A percentile compares a stretch with the other conserved stretches of the same genome.
Conservation (phyloP, 2,113 vertebrate genomes). For the Silurus meridionalis region DNA sequence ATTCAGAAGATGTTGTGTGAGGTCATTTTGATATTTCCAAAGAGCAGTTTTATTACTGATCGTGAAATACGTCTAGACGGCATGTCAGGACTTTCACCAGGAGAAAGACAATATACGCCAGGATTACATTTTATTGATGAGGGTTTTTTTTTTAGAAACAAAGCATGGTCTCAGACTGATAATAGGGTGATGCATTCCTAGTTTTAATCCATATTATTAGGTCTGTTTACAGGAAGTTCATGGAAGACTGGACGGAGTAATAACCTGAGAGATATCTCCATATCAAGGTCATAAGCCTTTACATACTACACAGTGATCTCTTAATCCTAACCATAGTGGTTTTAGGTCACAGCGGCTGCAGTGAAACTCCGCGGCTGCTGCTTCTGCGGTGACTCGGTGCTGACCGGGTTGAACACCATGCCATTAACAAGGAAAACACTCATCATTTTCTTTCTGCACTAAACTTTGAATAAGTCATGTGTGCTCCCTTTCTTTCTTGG, state of each 20-base stretch:
- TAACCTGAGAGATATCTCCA: not conserved
- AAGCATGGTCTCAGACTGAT: not conserved
- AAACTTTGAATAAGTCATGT: constrained; percentile 50
- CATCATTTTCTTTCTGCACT: constrained; percentile 29
- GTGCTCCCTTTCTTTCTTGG: constrained; percentile 24
- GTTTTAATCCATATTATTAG: not conserved
- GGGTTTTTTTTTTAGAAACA: not conserved
- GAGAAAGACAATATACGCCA: not conserved
- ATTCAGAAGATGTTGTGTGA: not conserved
- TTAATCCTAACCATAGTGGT: not conserved
- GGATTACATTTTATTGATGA: not conserved
- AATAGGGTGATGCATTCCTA: too few relatives aligned
- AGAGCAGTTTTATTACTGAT: not conserved
- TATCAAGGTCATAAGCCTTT: not conserved
- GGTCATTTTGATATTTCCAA: not conserved
- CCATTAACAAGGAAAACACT: constrained; percentile 29
- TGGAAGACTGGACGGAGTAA: not conserved
- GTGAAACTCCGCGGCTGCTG: not conserved
- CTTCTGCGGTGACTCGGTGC: not conserved
- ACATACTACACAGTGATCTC: not conserved
- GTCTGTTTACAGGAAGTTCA: not conserved
- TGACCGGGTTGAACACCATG: constrained; percentile 17
- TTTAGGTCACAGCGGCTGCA: not conserved
- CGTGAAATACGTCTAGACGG: not conserved
- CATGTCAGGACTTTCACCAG: too few relatives aligned